A percentile compares a stretch with the other conserved stretches of the same genome.
Evolutionary conservation across 2,888 invertebrate species (phyloP).

Genomic region (Caenorhabditis wallacei): DNA sequence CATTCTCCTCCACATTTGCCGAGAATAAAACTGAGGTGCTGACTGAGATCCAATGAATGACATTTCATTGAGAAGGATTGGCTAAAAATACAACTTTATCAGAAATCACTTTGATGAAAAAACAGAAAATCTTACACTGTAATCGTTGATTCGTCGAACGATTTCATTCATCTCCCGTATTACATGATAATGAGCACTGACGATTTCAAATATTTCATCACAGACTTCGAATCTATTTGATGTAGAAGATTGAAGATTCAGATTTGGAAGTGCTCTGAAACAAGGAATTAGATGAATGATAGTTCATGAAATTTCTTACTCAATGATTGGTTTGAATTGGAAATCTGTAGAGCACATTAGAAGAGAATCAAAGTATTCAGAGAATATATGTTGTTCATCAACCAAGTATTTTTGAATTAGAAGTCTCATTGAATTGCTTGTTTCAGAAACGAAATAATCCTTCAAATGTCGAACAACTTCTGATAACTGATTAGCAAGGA

Average conservation of each 20-base stretch:
- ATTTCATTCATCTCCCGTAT: conserved; percentile 42
- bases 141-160: conserved; percentile 43
- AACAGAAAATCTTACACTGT: conserved; percentile 49
- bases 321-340: conserved; percentile 22
- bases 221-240: conserved; percentile 24
- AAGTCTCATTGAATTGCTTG: conserved; percentile 48
- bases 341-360: background rate
- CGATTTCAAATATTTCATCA: conserved; percentile 44
- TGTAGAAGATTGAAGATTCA: background rate
- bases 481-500: conserved; percentile 47
- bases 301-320: background rate
- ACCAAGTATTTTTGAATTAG: conserved; percentile 48
- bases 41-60: conserved; percentile 53
- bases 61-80: conserved; percentile 55
- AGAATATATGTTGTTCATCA: conserved; percentile 43
- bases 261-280: conserved; percentile 3
- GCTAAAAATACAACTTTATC: conserved; percentile 32
- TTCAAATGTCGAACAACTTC: conserved; percentile 28
- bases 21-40: conserved; percentile 37
- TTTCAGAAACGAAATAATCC: conserved; percentile 15
- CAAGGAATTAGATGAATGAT: background rate
- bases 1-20: conserved; percentile 55
- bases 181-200: conserved; percentile 53
- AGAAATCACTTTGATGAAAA: too few relatives aligned
- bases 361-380: conserved; percentile 37